Evolutionary conservation across 2,888 invertebrate genomes (phyloP), one percentile per base, ranked within the genome.

Genomic region (Megamerina dolium): DNA sequence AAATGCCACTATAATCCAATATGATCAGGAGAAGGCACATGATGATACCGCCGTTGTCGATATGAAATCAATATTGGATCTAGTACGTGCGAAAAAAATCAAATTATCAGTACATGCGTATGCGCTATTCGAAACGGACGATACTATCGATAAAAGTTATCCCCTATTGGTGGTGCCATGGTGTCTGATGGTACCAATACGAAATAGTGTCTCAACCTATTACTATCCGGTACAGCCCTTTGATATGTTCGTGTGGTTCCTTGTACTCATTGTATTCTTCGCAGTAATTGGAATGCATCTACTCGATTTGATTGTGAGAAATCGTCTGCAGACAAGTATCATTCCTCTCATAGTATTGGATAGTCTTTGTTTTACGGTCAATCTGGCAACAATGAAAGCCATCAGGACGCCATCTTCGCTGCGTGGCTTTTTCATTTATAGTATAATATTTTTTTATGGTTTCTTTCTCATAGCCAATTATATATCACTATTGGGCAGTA

Each of bases 21-120:
- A n/a, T n/a, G n/a, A n/a, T n/a, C n/a, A n/a, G n/a, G n/a, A n/a
- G n/a, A n/a, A n/a, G n/a, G n/a, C n/a, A n/a, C n/a, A n/a, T n/a
- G n/a, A n/a, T n/a, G n/a, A n/a, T n/a, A n/a, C n/a, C n/a, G n/a
- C n/a, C n/a, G n/a, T n/a, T n/a, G n/a, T n/a, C n/a, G n/a, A n/a
- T n/a, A n/a, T n/a, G n/a, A n/a, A n/a, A n/a, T n/a, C n/a, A n/a
- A n/a, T n/a, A n/a, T n/a, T n/a, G n/a, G n/a, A n/a, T n/a, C n/a
- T n/a, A n/a, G n/a, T n/a, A n/a, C n/a, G n/a, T n/a, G n/a, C n/a
- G n/a, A n/a, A n/a, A n/a, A n/a, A n/a, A n/a, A n/a, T n/a, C n/a
- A n/a, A n/a, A n/a, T n/a, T n/a, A n/a, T n/a, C n/a, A n/a, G 59
- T 61, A 3, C 63, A 66, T 33, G 56, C 67, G 3, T 65, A 66